Evolutionary conservation across 2,888 invertebrate species (phyloP).

Genomic region (Rotaria magnacalcarata): DNA sequence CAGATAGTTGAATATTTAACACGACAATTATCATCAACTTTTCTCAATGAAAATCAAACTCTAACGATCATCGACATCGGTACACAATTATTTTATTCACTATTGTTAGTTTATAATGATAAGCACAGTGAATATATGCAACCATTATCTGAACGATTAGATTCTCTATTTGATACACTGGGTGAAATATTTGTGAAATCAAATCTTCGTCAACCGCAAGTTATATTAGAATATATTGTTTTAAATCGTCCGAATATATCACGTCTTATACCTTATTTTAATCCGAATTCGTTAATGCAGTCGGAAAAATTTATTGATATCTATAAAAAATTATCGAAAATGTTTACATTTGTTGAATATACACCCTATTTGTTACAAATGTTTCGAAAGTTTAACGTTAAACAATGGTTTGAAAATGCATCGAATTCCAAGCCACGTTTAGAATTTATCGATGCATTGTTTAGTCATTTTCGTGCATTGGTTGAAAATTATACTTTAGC

Average conservation of each 20-base stretch:
- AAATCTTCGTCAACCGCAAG: background rate
- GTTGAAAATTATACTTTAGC: background rate
- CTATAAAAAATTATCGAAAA: conserved; percentile 27
- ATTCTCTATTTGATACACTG: conserved; percentile 17
- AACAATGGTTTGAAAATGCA: conserved; percentile 6
- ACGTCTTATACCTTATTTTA: conserved; percentile 24
- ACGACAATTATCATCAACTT: conserved; percentile 31
- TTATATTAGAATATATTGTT: conserved; percentile 12
- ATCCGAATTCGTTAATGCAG: conserved; percentile 15
- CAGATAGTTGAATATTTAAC: background rate
- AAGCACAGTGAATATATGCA: conserved; percentile 5
- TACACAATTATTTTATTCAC: conserved; percentile 20
- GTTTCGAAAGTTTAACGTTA: conserved; percentile 24
- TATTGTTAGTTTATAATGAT: background rate
- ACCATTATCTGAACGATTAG: background rate
- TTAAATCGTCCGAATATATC: conserved; percentile 8
- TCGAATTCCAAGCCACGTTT: background rate
- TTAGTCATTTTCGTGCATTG: conserved; percentile 5
- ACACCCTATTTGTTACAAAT: conserved; percentile 21
- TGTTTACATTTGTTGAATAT: conserved; percentile 29
- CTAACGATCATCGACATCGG: background rate
- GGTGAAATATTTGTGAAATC: conserved; percentile 33
- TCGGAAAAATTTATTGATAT: conserved; percentile 33
- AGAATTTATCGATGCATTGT: background rate
- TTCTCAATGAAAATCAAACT: background rate